These are phyloP conservation scores for Drosophila mercatorum DNA, from an alignment of 2,888 invertebrate genomes.

Conservation along the genomic window DNA sequence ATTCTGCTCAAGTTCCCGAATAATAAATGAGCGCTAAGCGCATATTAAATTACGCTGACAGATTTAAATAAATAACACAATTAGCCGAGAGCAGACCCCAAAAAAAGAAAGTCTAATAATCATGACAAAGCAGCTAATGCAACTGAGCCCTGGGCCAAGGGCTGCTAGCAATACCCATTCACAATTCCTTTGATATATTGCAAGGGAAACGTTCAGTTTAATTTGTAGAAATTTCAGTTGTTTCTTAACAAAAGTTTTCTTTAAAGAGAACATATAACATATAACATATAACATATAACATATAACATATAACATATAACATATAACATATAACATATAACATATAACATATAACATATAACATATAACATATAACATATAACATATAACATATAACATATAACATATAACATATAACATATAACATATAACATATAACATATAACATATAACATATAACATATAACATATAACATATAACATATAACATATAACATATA, in stretches of 20 bases:
- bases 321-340: too few relatives aligned
- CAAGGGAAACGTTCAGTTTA: not conserved
- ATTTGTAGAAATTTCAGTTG: not conserved
- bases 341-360: too few relatives aligned
- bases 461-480: too few relatives aligned
- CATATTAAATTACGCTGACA: constrained; percentile 58
- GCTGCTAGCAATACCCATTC: not conserved
- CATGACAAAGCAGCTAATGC: constrained; percentile 17
- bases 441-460: too few relatives aligned
- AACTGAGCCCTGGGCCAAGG: not conserved
- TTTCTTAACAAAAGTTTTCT: not conserved
- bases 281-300: too few relatives aligned
- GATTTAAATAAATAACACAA: constrained; percentile 28
- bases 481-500: too few relatives aligned
- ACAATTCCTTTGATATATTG: not conserved
- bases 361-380: too few relatives aligned
- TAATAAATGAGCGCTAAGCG: constrained; percentile 61
- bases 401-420: too few relatives aligned
- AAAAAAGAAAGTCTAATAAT: constrained; percentile 4
- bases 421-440: too few relatives aligned
- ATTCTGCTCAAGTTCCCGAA: constrained; percentile 52
- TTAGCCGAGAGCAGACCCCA: constrained; percentile 32
- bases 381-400: too few relatives aligned
- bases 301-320: too few relatives aligned
- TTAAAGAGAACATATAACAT: too few relatives aligned